Base-by-base conservation (phyloP, 35 echinoderm and acorn worm species). In the Nesometra sesokonis region DNA sequence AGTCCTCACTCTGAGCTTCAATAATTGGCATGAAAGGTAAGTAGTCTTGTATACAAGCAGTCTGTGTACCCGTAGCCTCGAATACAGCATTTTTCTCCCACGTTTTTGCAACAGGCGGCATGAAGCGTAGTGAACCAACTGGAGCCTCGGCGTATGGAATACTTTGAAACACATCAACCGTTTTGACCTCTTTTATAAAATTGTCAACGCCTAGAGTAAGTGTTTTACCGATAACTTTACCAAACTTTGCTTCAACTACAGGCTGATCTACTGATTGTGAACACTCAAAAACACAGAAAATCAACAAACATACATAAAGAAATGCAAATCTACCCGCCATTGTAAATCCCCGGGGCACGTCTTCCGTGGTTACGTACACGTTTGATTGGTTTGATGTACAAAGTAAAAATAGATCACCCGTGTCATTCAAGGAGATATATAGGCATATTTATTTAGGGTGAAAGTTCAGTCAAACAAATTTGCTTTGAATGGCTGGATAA, bases 101-200 rank as follows among this genome's bases (percentile, higher is more conserved):
- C n/a, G 36, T 19, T 78, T 91, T 91, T 5, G 89, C 83, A 0
- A 86, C 67, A 7, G 89, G 89, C 2, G 89, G 78, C 36, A 76
- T 91, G 33, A 91, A 86, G 29, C 89, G 77, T 3, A 91, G 84
- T 33, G 84, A 32, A 30, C 84, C 89, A 32, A 91, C 90, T 17
- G 84, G 89, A 33, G 89, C 33, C 77, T 90, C 83, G 35, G 89
- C 89, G 89, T 90, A 90, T 23, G 89, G 89, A 27, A 91, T 91
- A 17, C 89, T 85, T 21, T 46, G 84, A 46, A 47, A 91, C 29
- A 57, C 84, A 33, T 91, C 89, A 11, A 91, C 37, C 13, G 43
- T 80, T 15, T 39, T 17, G 34, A 32, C 84, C 32, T 29, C 37
- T 85, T 57, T 32, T n/a, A 85, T 31, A 31, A 57, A 57, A 35